phyloP scores from a whole-genome alignment of 2,797 vertebrate species.

The Telmatherina bonti region DNA sequence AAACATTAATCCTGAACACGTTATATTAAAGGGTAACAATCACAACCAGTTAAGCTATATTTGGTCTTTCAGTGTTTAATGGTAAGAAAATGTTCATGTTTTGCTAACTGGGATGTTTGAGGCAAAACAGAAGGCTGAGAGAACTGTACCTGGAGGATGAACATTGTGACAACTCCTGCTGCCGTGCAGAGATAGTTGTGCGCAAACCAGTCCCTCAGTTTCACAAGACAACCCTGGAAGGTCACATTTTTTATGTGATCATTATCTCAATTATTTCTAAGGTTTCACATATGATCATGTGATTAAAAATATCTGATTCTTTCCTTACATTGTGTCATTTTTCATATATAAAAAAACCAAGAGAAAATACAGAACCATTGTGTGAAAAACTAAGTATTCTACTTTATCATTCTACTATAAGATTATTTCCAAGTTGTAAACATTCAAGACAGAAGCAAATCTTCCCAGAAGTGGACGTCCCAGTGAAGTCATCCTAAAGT shows the following conservation, averaged over 20 bases:
- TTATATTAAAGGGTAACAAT: too few species aligned
- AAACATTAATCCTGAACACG: not conserved
- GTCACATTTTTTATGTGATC: slow-evolving; percentile 5
- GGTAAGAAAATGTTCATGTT: not conserved
- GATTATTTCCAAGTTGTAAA: too few species aligned
- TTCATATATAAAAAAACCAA: too few species aligned
- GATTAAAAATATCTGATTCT: too few species aligned
- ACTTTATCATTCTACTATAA: too few species aligned
- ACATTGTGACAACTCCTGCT: slow-evolving; percentile 72
- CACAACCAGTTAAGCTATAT: not conserved
- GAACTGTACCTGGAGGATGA: slow-evolving; percentile 73
- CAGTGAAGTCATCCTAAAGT: not conserved
- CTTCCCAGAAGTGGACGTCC: too few species aligned
- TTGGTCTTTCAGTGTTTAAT: not conserved
- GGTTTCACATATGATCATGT: too few species aligned
- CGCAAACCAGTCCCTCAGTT: slow-evolving; percentile 73
- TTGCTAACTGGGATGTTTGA: not conserved
- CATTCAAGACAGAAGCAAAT: too few species aligned
- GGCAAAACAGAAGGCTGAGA: not conserved
- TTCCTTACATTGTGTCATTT: too few species aligned
- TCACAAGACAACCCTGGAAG: slow-evolving; percentile 72
- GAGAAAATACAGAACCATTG: too few species aligned
- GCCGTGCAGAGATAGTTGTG: slow-evolving; percentile 72
- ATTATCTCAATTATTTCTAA: too few species aligned
- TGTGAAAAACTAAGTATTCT: too few species aligned